Conservation (phyloP, 2,113 vertebrate species). For the Ceratotherium simum region DNA sequence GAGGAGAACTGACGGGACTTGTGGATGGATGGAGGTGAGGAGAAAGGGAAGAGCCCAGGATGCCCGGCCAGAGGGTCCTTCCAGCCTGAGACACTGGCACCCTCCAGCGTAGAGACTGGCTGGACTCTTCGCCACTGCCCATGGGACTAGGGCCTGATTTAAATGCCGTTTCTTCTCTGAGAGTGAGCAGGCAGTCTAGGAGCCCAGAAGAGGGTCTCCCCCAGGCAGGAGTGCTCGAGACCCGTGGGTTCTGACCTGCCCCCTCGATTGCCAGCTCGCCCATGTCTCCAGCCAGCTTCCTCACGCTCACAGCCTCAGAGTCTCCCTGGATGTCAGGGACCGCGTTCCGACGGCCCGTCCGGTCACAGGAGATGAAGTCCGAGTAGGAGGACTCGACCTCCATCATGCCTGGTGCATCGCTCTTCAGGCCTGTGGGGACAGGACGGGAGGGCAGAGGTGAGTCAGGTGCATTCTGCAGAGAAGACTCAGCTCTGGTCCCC, state of each 20-base stretch:
- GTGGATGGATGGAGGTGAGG: too few species aligned
- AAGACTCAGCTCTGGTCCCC: not conserved
- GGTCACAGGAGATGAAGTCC: constrained; percentile 97
- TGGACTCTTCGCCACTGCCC: not conserved
- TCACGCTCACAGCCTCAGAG: constrained; percentile 87
- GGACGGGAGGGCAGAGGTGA: constrained; percentile 41
- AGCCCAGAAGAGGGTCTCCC: not conserved
- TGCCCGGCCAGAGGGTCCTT: not conserved
- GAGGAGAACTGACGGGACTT: not conserved
- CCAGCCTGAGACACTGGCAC: not conserved
- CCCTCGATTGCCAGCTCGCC: constrained; percentile 84
- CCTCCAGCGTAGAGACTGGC: not conserved
- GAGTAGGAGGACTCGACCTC: constrained; percentile 97
- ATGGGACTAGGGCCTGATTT: not conserved
- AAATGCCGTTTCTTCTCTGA: not conserved
- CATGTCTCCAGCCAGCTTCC: constrained; percentile 93
- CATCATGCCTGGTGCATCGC: constrained; percentile 95
- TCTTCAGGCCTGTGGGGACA: constrained; percentile 84
- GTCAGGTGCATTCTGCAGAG: not conserved
- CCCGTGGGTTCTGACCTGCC: constrained; percentile 83
- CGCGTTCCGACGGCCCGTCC: constrained; percentile 96
- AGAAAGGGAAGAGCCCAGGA: not conserved
- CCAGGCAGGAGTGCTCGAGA: too few species aligned
- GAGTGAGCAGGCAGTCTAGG: not conserved
- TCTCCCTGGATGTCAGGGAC: constrained; percentile 94